Evolutionary conservation across 2,888 invertebrate genomes (phyloP), one percentile per base, ranked within the genome.

Genomic region (Pyrocoelia pectoralis): DNA sequence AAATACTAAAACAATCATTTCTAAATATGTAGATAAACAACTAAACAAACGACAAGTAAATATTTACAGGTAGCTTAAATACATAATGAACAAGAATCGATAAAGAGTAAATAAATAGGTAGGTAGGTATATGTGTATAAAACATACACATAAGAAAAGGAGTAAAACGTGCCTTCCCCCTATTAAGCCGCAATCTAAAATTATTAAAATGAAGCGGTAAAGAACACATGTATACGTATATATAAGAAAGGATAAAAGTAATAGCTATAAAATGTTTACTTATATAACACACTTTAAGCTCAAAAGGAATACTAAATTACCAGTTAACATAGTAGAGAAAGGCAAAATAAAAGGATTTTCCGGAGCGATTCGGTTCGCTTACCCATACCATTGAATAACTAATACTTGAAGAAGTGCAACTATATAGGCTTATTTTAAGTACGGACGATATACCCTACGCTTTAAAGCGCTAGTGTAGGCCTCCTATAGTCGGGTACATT

Each of bases 281-380:
- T 69, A 68, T 68, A 66, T 66, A 70, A 72, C 69, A 70, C 71
- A 64, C 73, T 74, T 74, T 73, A 46, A 72, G 69, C 60, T 73
- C 74, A 74, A 74, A 74, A 70, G 74, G 74, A 75, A 74, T 73
- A 69, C 69, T 61, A 61, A 74, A 75, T 73, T 70, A 70, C 66
- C 65, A 68, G 70, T 68, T 67, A 70, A 71, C 70, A 68, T 66
- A 67, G 71, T 66, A 61, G 68, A 72, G 70, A 72, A 73, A 72
- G 67, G 66, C 68, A 71, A 72, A 73, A 72, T 70, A 68, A 69
- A 59, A 60, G 64, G 67, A 68, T 68, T 67, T 63, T 56, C 33
- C 62, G 51, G 55, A 57, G 63, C 63, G 68, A 68, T 66, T 68
- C 61, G 66, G 66, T 60, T 66, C 61, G 53, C 63, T 56, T 61